These are phyloP conservation scores for Harpagifer antarcticus DNA, from an alignment of 2,797 vertebrate genomes.

Conservation along the genomic window DNA sequence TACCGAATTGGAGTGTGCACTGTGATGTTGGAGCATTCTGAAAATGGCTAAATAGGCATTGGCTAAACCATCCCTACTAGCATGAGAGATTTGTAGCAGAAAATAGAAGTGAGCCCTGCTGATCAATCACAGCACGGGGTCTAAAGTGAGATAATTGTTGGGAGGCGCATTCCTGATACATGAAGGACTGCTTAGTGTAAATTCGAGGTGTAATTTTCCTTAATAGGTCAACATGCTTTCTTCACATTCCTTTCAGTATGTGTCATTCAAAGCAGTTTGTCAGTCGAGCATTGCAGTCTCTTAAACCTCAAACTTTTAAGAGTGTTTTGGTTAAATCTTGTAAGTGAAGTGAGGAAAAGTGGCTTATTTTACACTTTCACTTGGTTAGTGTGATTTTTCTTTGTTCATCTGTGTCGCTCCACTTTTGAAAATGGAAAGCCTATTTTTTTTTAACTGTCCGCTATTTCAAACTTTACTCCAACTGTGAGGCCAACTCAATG, in stretches of 20 bases:
- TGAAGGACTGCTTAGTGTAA: not conserved
- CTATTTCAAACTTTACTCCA: conserved; percentile 8
- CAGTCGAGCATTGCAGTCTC: not conserved
- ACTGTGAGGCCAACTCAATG: conserved; percentile 9
- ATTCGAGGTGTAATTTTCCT: not conserved
- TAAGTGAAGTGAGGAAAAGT: not conserved
- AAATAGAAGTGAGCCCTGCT: not conserved
- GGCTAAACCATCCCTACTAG: not conserved
- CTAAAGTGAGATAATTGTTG: not conserved
- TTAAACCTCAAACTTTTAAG: not conserved
- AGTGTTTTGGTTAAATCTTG: not conserved
- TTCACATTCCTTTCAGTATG: not conserved
- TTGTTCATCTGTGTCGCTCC: conserved; percentile 2
- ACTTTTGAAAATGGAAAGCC: conserved; percentile 9
- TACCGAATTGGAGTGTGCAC: not conserved
- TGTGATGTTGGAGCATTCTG: not conserved
- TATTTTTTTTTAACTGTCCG: not conserved
- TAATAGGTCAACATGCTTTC: not conserved
- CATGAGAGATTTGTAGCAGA: not conserved
- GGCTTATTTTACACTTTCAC: not conserved
- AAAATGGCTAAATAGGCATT: not conserved
- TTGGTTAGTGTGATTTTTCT: conserved; percentile 17
- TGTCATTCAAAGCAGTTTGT: too few species aligned
- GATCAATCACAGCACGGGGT: not conserved
- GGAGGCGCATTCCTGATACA: too few species aligned